Evolutionary conservation across 2,888 invertebrate genomes (phyloP), one percentile per base, ranked within the genome.

Genomic region (Steinernema carpocapsae): DNA sequence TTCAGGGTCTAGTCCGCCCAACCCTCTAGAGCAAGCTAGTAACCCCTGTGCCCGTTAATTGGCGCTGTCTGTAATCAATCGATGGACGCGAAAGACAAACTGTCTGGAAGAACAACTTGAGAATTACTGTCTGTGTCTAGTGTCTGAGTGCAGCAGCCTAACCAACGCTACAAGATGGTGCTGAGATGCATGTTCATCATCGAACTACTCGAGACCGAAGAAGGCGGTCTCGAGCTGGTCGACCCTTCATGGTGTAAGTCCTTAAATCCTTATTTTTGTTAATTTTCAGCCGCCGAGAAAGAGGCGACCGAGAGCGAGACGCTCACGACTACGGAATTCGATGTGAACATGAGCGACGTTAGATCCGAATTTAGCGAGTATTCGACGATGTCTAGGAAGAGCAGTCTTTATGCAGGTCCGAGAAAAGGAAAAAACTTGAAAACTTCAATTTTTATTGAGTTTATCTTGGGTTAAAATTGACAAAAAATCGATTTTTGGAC

Each of bases 231-330:
- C 56, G 87, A 87, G 79, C 83, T 87, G 76, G 86, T 87, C 76
- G 87, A 87, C 77, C 86, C 86, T 24, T 80, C 85, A 64, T 87
- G 87, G 87, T 83, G 87, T 87, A 83, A 85, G 86, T 82, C 51
- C 45, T 74, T 56, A 37, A 22, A 37, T 37, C 10, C 37, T 37
- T 19, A 19, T 56, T 70, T 73, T 22, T 76, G 72, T 72, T 48
- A 42, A 14, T 26, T 79, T 84, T 14, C 80, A 83, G 85, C 79
- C 46, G 80, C 80, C n/a, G 81, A 79, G 46, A 73, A 79, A 24
- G 83, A 83, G 29, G 83, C 80, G 6, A 73, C 76, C 71, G 82
- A 81, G 46, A 81, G 77, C 12, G 37, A 37, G 37, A 78, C 76
- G 51, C 76, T 77, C 71, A 82, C 83, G 51, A 77, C 74, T 71